phyloP scores from a whole-genome alignment of 2,888 invertebrate genomes.

The Limnephilus marmoratus region DNA sequence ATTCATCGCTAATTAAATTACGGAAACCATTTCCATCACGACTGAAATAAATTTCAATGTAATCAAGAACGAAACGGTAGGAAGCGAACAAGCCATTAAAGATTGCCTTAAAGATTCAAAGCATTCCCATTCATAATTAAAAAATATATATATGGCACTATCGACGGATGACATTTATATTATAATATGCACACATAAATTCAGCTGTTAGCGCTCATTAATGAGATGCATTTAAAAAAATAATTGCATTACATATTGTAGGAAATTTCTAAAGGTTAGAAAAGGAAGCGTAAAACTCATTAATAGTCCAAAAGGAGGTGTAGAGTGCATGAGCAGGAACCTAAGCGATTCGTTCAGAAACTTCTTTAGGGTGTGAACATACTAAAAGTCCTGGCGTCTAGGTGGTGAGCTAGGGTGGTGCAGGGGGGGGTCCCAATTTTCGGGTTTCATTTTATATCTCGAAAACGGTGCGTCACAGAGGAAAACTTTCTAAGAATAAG shows the following conservation, averaged over 20 bases:
- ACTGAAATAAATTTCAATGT: not conserved
- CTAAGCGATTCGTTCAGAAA: too few species aligned
- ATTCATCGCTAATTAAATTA: not conserved
- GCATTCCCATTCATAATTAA: not conserved
- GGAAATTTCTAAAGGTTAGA: too few species aligned
- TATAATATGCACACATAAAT: not conserved
- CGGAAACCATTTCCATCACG: not conserved
- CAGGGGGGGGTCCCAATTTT: too few species aligned
- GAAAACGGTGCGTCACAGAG: too few species aligned
- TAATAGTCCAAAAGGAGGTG: too few species aligned
- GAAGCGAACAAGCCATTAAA: not conserved
- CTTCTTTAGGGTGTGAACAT: too few species aligned
- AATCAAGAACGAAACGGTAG: not conserved
- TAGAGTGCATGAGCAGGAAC: too few species aligned
- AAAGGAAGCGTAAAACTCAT: too few species aligned
- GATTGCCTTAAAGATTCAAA: not conserved
- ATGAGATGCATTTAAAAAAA: not conserved
- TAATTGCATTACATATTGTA: not conserved
- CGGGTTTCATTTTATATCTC: too few species aligned
- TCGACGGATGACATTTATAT: not conserved
- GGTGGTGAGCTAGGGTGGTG: too few species aligned
- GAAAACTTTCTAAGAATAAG: too few species aligned
- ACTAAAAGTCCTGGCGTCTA: too few species aligned
- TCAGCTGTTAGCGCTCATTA: not conserved
- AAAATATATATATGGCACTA: not conserved